phyloP scores from a whole-genome alignment of 1,140 invertebrate genomes.

The Antheraea mylitta region DNA sequence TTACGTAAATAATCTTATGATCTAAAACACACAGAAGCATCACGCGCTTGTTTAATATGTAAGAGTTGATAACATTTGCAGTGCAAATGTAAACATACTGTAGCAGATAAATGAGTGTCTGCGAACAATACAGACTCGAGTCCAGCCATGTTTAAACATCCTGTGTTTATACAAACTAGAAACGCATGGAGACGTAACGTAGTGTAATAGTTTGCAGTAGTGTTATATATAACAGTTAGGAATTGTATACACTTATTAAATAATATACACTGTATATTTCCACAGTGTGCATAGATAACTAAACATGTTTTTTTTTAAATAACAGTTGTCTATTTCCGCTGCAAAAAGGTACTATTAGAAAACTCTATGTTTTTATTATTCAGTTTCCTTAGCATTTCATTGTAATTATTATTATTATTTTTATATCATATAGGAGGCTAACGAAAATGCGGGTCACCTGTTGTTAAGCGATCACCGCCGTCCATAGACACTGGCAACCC shows the following conservation, averaged over 20 bases:
- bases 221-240: background rate
- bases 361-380: too few relatives aligned
- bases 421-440: too few relatives aligned
- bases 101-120: conserved; percentile 51
- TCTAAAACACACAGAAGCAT: background rate
- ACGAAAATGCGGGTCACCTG: too few relatives aligned
- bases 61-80: conserved; percentile 35
- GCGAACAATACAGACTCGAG: conserved; percentile 40
- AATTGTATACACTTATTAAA: background rate
- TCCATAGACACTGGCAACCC: too few relatives aligned
- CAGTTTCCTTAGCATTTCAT: too few relatives aligned
- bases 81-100: conserved; percentile 34
- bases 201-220: background rate
- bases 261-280: background rate
- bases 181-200: conserved; percentile 7
- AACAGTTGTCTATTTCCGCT: too few relatives aligned
- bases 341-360: too few relatives aligned
- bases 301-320: too few relatives aligned
- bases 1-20: background rate
- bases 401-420: too few relatives aligned
- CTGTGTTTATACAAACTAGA: conserved; percentile 19
- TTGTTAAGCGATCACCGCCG: too few relatives aligned
- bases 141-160: conserved; percentile 35
- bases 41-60: conserved; percentile 28
- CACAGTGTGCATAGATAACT: background rate